Percentiles rank a stretch among this genome's conserved stretches.
Conservation (phyloP, 2,113 vertebrate species). For the Vombatus ursinus region DNA sequence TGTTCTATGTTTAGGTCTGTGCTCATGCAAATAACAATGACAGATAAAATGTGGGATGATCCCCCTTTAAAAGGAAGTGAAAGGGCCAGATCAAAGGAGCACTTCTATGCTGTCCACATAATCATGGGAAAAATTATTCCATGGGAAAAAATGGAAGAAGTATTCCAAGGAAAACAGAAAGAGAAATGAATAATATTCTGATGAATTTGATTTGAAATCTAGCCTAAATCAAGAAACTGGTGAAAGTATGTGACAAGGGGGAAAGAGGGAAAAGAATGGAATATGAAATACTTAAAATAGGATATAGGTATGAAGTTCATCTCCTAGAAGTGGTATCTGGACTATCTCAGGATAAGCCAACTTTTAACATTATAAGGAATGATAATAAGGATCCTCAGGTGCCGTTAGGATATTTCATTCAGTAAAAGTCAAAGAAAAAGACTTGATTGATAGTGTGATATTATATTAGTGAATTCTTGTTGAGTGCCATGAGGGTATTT, state of each 20-base stretch:
- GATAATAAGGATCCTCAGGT: neutral
- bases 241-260: neutral
- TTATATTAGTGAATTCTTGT: no score
- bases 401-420: neutral
- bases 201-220: neutral
- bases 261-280: neutral
- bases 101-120: neutral
- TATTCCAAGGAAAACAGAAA: neutral
- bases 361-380: neutral
- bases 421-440: neutral
- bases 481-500: neutral
- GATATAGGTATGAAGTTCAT: neutral
- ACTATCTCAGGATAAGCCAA: neutral
- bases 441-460: neutral
- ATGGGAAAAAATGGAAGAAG: neutral
- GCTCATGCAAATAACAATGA: neutral
- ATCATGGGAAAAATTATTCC: neutral
- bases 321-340: neutral
- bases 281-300: neutral
- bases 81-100: neutral
- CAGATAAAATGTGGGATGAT: neutral
- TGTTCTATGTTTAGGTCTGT: neutral
- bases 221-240: neutral
- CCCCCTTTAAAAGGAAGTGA: neutral
- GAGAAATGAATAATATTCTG: neutral